Evolutionary conservation across 2,888 invertebrate genomes (phyloP), one percentile per base, ranked within the genome.

Genomic region (Dryadula phaetusa): DNA sequence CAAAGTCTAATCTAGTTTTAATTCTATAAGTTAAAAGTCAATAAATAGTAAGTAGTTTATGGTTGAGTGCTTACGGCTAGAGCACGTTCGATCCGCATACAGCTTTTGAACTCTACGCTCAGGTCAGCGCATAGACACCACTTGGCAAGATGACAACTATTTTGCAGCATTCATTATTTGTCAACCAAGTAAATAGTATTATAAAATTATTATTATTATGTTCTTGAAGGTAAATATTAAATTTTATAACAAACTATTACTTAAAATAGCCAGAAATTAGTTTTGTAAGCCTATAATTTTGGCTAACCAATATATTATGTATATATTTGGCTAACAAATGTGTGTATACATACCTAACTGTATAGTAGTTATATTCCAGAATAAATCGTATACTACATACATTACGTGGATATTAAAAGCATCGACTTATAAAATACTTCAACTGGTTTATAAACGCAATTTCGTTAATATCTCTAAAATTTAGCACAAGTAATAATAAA

Each of bases 121-220:
- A 28, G 47, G 64, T 58, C 58, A 49, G 56, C 34, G 28, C 64
- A 58, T 58, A 56, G 40, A 56, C 58, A 20, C 58, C 77, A 76
- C 74, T 88, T 90, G 91, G 91, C 91, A 86, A 80, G 74, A 79
- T 87, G 89, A 83, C 91, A 90, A 89, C 78, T 83, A 89, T 90
- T 88, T 81, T 76, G 79, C 83, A 81, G 80, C 81, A 82, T 84
- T 87, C 82, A 82, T 84, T 82, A 74, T 80, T 81, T 85, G 85
- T 89, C 85, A 83, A 80, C 79, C 75, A 85, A 86, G 85, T 86
- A 85, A 72, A 10, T 34, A 28, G 1, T n/a, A 16, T 28, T 16
- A 64, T 72, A 72, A 34, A 34, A 8, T 34, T 12, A n/a, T n/a
- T 12, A 37, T 37, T 32, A 37, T 52, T 44, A 22, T 37, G 18